These are phyloP conservation scores for Bergia puertoricense DNA, from an alignment of 92 coral and sea anemone species.

Conservation along the genomic window DNA sequence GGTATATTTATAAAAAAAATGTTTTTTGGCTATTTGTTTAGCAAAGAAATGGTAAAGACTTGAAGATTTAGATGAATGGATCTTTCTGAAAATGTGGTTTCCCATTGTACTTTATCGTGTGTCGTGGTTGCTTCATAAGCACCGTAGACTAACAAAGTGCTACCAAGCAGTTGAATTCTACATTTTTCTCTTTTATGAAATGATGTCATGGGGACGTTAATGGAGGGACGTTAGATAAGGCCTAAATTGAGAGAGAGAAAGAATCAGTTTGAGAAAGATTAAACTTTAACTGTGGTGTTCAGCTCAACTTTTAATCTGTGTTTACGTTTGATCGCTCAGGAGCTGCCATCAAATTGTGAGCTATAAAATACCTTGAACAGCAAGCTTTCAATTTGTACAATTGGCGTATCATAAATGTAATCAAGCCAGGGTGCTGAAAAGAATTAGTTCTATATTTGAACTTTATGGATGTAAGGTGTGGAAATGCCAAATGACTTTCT, in stretches of 20 bases:
- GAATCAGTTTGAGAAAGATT: not conserved
- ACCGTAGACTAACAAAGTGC: not conserved
- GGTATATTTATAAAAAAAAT: not conserved
- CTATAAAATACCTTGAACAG: not conserved
- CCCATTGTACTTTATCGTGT: not conserved
- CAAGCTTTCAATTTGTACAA: conserved; percentile 21
- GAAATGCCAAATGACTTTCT: not conserved
- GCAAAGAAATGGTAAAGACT: not conserved
- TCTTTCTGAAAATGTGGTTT: not conserved
- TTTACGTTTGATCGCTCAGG: not conserved
- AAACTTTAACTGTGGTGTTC: not conserved
- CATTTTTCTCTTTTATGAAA: not conserved
- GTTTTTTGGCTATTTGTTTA: not conserved
- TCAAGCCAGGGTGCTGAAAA: not conserved
- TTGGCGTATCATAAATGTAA: conserved; percentile 2
- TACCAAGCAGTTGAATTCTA: not conserved
- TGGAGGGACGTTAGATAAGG: not conserved
- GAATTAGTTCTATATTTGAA: not conserved
- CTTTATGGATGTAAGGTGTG: not conserved
- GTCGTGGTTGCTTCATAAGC: conserved; percentile 27
- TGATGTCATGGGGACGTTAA: conserved; percentile 13
- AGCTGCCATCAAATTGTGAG: not conserved
- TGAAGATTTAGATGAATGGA: not conserved
- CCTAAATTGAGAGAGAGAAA: not conserved
- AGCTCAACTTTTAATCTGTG: not conserved